These are phyloP conservation scores for Chromobotia macracanthus DNA, from an alignment of 2,797 vertebrate species.

Conservation along the genomic window DNA sequence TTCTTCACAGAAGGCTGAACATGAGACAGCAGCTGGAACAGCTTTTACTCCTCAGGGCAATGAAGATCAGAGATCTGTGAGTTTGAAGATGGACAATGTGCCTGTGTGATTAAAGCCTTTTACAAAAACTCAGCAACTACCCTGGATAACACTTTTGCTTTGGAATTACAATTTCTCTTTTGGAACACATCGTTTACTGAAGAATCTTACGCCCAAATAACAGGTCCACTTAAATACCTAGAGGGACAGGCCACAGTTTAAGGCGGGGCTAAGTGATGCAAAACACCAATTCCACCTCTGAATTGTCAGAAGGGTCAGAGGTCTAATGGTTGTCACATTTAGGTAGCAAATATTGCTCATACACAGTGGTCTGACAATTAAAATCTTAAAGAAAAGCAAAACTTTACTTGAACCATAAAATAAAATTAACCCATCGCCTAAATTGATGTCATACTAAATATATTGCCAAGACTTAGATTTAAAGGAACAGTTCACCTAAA, in stretches of 20 bases:
- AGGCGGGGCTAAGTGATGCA: slow-evolving; percentile 24
- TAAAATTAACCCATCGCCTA: background rate
- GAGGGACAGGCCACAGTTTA: slow-evolving; percentile 29
- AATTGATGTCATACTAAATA: slow-evolving; percentile 10
- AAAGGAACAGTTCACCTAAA: slow-evolving; percentile 17
- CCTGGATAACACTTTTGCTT: background rate
- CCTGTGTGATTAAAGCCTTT: background rate
- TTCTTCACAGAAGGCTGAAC: background rate
- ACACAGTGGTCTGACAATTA: slow-evolving; percentile 21
- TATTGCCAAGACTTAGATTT: slow-evolving; percentile 17
- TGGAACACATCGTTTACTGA: background rate
- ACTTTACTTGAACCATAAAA: background rate
- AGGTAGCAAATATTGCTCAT: slow-evolving; percentile 31
- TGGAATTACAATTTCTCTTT: background rate
- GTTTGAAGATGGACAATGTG: background rate
- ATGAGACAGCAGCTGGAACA: slow-evolving; percentile 5
- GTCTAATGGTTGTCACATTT: slow-evolving; percentile 33
- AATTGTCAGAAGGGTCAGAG: slow-evolving; percentile 5
- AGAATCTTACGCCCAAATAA: background rate
- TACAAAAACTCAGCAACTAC: background rate
- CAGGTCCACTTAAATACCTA: background rate
- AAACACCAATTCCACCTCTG: background rate
- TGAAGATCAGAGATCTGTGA: background rate
- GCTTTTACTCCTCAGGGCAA: background rate
- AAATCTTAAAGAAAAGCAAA: slow-evolving; percentile 28